These are phyloP conservation scores for Dolichoris vasculosae DNA, from an alignment of 1,140 invertebrate species.

Conservation along the genomic window DNA sequence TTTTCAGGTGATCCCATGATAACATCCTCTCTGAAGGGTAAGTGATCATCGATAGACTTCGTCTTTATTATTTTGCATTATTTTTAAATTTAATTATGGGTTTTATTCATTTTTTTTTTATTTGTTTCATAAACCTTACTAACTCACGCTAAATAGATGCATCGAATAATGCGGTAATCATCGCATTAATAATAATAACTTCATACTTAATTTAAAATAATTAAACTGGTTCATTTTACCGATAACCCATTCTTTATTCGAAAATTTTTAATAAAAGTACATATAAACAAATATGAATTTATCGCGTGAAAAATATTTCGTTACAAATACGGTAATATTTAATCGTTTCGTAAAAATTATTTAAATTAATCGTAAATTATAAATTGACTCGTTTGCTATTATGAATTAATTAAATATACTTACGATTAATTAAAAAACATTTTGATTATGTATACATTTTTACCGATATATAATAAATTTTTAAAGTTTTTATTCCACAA, in stretches of 20 bases:
- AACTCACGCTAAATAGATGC: constrained; percentile 56
- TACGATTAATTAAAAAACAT: too few species aligned
- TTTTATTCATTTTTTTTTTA: not conserved
- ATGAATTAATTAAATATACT: too few species aligned
- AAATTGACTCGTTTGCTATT: too few species aligned
- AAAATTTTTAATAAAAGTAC: not conserved
- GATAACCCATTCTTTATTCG: not conserved
- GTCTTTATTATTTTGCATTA: constrained; percentile 50
- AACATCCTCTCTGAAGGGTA: constrained; percentile 75
- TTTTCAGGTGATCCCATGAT: constrained; percentile 76
- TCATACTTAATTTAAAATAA: not conserved
- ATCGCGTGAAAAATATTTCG: not conserved
- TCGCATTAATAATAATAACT: not conserved
- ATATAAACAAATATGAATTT: not conserved
- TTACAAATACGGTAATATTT: not conserved
- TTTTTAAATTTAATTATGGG: constrained; percentile 45
- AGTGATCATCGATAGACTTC: constrained; percentile 67
- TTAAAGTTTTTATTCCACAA: not conserved
- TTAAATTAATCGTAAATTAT: too few species aligned
- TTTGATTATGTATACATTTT: too few species aligned
- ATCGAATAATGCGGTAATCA: not conserved
- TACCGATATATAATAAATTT: not conserved
- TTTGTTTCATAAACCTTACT: constrained; percentile 8
- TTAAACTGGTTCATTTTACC: not conserved
- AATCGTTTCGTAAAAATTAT: not conserved